These are phyloP conservation scores for Caenorhabditis sp. DNA, from an alignment of 2,888 invertebrate genomes.

Conservation along the genomic window DNA sequence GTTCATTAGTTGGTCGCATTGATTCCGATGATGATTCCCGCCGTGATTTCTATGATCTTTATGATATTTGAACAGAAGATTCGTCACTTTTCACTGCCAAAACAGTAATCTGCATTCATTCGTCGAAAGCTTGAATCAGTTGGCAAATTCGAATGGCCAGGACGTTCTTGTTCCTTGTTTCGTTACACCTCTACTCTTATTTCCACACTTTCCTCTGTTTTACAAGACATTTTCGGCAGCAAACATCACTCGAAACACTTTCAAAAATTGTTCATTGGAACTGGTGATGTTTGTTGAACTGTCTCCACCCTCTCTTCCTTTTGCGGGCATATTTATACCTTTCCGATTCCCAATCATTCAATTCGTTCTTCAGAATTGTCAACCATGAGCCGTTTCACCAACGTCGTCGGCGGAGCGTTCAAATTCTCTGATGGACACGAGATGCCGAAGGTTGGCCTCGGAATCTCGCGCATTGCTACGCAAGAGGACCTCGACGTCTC, in stretches of 20 bases:
- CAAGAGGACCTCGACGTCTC: conserved; percentile 60
- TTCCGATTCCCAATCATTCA: neutral
- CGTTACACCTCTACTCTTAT: neutral
- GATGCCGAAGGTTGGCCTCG: conserved; percentile 69
- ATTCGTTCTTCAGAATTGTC: neutral
- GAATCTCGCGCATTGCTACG: conserved; percentile 66
- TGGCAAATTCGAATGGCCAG: neutral
- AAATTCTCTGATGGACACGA: conserved; percentile 57
- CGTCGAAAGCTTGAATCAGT: neutral
- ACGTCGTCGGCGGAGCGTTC: conserved; percentile 53
- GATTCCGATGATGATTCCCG: too few species aligned
- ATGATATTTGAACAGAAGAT: too few species aligned
- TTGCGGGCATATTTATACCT: conserved; percentile 10
- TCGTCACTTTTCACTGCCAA: neutral
- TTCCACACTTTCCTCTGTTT: neutral
- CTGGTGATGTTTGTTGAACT: conserved; percentile 35
- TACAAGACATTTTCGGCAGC: conserved; percentile 18
- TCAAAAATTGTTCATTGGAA: conserved; percentile 44
- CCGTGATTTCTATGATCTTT: too few species aligned
- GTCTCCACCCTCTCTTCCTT: neutral
- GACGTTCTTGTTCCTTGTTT: conserved; percentile 6
- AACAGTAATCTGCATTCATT: neutral
- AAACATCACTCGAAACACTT: conserved; percentile 39
- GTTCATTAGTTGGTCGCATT: too few species aligned
- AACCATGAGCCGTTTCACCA: conserved; percentile 48